Percentiles rank a stretch among this genome's conserved stretches.
phyloP scores from a whole-genome alignment of 2,113 vertebrate species.

The Hippocampus zosterae region DNA sequence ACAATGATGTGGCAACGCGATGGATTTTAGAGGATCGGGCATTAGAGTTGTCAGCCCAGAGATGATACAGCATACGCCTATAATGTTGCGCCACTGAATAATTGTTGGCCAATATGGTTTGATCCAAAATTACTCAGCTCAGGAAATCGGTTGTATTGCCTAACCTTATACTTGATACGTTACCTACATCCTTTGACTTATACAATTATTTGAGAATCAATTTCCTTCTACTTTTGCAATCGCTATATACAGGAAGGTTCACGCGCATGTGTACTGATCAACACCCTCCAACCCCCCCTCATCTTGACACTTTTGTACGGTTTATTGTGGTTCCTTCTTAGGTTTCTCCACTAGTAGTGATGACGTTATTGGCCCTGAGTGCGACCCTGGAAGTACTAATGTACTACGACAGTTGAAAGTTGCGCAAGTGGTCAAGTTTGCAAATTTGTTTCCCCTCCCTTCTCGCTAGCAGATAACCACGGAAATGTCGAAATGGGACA shows the following conservation, averaged over 20 bases:
- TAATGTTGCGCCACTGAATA: not conserved
- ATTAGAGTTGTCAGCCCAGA: not conserved
- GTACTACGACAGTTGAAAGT: not conserved
- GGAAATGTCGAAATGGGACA: conserved; percentile 9
- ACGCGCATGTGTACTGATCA: not conserved
- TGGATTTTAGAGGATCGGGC: not conserved
- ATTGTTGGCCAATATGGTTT: not conserved
- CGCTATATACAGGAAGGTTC: not conserved
- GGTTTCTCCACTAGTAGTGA: not conserved
- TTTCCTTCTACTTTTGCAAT: not conserved
- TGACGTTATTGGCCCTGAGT: not conserved
- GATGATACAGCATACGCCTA: not conserved
- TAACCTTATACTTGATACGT: not conserved
- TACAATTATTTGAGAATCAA: not conserved
- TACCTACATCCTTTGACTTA: not conserved
- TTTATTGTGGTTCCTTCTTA: not conserved
- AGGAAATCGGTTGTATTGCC: not conserved
- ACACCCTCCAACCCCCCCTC: not conserved
- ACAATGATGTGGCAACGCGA: not conserved
- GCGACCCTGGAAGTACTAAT: not conserved
- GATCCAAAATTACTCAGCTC: not conserved
- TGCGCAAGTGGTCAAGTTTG: not conserved
- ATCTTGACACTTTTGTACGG: not conserved
- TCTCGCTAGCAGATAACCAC: conserved; percentile 21
- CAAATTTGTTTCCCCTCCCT: conserved; percentile 23